These are phyloP conservation scores for Desmodus rotundus DNA, from an alignment of 2,113 vertebrate genomes.

Conservation along the genomic window DNA sequence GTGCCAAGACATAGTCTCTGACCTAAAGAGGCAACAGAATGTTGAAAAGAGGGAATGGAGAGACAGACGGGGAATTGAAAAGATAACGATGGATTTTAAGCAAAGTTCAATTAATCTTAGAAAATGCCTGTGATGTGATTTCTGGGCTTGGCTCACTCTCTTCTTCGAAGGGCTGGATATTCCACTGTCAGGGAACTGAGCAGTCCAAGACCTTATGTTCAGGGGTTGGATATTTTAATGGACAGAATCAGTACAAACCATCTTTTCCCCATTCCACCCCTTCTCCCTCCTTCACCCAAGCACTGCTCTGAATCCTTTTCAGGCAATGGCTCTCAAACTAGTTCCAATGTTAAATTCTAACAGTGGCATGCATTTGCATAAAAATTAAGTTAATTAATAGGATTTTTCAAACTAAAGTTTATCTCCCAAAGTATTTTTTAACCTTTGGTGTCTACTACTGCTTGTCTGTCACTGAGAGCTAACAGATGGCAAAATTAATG, in stretches of 20 bases:
- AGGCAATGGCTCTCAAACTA: not conserved
- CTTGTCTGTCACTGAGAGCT: constrained; percentile 9
- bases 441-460: not conserved
- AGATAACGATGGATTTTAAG: not conserved
- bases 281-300: not conserved
- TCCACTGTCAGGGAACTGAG: not conserved
- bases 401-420: constrained; percentile 28
- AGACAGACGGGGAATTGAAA: not conserved
- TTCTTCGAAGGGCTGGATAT: not conserved
- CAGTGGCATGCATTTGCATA: not conserved
- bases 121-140: not conserved
- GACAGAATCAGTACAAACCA: not conserved
- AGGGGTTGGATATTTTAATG: not conserved
- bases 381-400: constrained; percentile 9
- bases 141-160: not conserved
- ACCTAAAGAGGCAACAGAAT: not conserved
- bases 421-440: constrained; percentile 27
- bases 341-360: not conserved
- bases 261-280: not conserved
- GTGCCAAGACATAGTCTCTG: not conserved
- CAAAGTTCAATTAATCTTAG: not conserved
- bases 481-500: constrained; percentile 24
- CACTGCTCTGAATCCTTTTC: not conserved
- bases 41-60: not conserved
- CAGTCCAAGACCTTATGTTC: not conserved